Evolutionary conservation across 2,888 invertebrate species (phyloP), one percentile per base, ranked within the genome.

Genomic region (Watsonalla cultraria): DNA sequence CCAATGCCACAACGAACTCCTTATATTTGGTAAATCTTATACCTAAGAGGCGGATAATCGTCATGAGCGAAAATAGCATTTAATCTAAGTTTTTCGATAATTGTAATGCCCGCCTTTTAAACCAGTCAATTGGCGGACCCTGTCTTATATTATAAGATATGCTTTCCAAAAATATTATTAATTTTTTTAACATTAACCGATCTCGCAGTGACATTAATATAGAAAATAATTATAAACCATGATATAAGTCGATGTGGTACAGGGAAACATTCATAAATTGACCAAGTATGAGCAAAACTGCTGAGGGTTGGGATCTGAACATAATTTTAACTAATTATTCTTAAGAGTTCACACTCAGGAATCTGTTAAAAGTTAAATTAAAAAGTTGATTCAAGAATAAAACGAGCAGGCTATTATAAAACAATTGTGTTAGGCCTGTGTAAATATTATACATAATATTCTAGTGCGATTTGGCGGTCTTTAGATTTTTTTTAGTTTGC

Each of bases 21-120:
- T 74, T 71, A 74, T 64, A 70, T 72, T 74, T 71, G 68, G 69
- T 80, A 76, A 78, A 71, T 77, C 83, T 85, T 84, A 83, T 72
- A 70, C 70, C 84, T 85, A 86, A 77, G 82, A 86, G 86, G 86
- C 86, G 86, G 86, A 86, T 80, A 79, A 75, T 79, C 75, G 75
- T 83, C 80, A 75, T 84, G 84, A 84, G 84, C 84, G 78, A 78
- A 76, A 77, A 68, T 72, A 73, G 37, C 35, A 4, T 48, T 49
- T 37, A 34, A 9, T 39, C 37, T 49, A 37, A 49, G 33, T 49
- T 37, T 49, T 37, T 49, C 13, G 35, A 49, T 49, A 49, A 37
- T 49, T 49, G 37, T 49, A 49, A 42, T 11, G 42, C 42, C 11
- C 42, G 49, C 49, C 49, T 6, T 14, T 15, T 13, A 37, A 39